Evolutionary conservation across 2,888 invertebrate species (phyloP).

Genomic region (Bunonema sp.): DNA sequence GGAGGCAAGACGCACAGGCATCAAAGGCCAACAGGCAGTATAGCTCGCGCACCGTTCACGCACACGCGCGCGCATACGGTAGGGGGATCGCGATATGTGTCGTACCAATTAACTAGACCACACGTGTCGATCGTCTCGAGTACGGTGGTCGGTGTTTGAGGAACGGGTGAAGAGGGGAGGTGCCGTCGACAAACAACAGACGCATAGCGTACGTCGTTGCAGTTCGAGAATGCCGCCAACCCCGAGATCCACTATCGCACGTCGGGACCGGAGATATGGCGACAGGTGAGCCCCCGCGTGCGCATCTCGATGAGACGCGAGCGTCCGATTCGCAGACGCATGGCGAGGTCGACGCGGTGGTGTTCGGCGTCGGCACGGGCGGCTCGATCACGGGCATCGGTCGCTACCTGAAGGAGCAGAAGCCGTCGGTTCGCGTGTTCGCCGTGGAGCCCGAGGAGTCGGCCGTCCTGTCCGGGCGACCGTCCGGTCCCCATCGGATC

Average conservation of each 20-base stretch:
- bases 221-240: constrained; percentile 38
- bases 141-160: too few relatives aligned
- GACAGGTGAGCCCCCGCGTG: constrained; percentile 21
- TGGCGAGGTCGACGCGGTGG: constrained; percentile 21
- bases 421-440: constrained; percentile 26
- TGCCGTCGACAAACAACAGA: too few relatives aligned
- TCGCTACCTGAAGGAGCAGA: constrained; percentile 23
- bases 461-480: constrained; percentile 25
- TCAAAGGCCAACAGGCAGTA: too few relatives aligned
- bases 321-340: not conserved
- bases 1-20: too few relatives aligned
- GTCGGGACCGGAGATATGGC: constrained; percentile 42
- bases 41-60: too few relatives aligned
- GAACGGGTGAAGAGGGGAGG: too few relatives aligned
- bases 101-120: too few relatives aligned
- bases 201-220: not conserved
- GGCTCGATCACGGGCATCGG: constrained; percentile 40
- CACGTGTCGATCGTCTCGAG: too few relatives aligned
- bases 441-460: constrained; percentile 39
- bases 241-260: constrained; percentile 34
- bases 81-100: too few relatives aligned
- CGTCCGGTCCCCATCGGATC: constrained; percentile 36
- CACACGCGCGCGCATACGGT: too few relatives aligned
- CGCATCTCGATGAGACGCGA: too few relatives aligned
- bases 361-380: constrained; percentile 38